phyloP scores from a whole-genome alignment of 2,113 vertebrate genomes.

The Xiphias gladius region DNA sequence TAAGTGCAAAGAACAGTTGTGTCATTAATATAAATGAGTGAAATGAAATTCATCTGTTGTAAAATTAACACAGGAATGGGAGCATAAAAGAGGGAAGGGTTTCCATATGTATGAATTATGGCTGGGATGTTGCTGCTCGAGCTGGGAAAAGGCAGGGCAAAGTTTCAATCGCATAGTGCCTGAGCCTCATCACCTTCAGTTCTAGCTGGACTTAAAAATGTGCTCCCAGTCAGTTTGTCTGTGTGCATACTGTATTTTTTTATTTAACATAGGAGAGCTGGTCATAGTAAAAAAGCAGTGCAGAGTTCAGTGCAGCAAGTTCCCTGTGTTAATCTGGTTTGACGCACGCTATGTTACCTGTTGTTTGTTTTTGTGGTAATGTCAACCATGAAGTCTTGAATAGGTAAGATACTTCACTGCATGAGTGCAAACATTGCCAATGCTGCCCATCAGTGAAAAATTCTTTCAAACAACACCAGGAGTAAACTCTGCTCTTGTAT shows the following conservation, averaged over 20 bases:
- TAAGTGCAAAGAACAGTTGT: background rate
- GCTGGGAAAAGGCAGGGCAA: background rate
- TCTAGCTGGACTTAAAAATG: background rate
- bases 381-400: constrained; percentile 20
- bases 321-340: constrained; percentile 7
- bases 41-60: background rate
- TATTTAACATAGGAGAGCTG: constrained; percentile 6
- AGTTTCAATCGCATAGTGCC: background rate
- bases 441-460: constrained; percentile 27
- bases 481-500: constrained; percentile 17
- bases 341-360: constrained; percentile 5
- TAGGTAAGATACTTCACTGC: constrained; percentile 1
- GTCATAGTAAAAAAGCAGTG: background rate
- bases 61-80: background rate
- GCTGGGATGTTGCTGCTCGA: background rate
- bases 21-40: background rate
- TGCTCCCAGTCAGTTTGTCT: background rate
- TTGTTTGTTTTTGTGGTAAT: constrained; percentile 28
- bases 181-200: background rate
- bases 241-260: background rate
- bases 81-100: background rate
- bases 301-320: background rate
- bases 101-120: background rate
- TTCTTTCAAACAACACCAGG: constrained; percentile 1
- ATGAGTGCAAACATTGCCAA: constrained; percentile 22